Base-by-base conservation (phyloP, 2,797 vertebrate species). In the Esox masquinongy region DNA sequence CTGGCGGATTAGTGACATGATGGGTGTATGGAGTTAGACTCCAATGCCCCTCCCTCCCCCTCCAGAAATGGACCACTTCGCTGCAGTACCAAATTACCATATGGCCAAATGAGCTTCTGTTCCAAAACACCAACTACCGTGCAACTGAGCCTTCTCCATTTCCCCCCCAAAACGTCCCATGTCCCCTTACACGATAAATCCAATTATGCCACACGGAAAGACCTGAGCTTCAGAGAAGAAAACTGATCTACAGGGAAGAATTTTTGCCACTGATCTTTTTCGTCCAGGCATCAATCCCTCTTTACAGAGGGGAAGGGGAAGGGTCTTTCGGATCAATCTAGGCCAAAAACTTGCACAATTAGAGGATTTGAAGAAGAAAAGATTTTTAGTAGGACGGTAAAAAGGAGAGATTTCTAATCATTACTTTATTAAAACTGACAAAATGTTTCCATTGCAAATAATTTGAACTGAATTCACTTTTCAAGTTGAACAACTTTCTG, bases 261-360 rank as follows among this genome's bases (percentile, higher is more conserved):
- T 59, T 59, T 22, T 59, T 59, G n/a, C 63, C 24, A 24, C 24
- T 66, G 9, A 66, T 75, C 81, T 84, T 76, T 24, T 43, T 70
- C 86, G 88, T 89, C 88, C 87, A 88, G 88, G 91, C 85, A 92
- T 92, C 89, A 91, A 91, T 91, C 90, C 91, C 84, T 85, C 85
- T 91, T 89, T 90, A 84, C 19, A 59, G 82, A 80, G 86, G 87
- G 83, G 86, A 86, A 85, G 77, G 51, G 85, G 88, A 88, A 73
- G 84, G 88, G 89, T 88, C 87, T 14, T 47, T 47, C 43, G 6
- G 43, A 14, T 47, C 43, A 14, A 47, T 11, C 17, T 84, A 89
- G 88, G 87, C 80, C 73, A 72, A 86, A 89, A 47, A 47, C 43
- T 11, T 31, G 29, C 29, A 3, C 29, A 31, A 89, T 89, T 75